Base-by-base conservation (phyloP, 2,797 vertebrate species). In the Sebastes alutus region DNA sequence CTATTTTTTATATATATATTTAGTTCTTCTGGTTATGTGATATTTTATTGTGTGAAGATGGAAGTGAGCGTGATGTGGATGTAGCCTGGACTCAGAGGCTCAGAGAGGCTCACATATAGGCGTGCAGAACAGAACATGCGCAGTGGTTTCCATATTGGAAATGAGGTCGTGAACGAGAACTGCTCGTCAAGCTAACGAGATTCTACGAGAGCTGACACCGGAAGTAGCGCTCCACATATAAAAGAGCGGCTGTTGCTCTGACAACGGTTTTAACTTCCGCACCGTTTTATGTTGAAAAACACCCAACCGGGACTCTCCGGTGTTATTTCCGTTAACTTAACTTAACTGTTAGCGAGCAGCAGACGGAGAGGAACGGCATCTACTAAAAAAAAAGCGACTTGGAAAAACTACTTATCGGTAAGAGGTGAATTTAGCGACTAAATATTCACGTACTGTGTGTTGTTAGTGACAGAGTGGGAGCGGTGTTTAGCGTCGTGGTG, bases 71-170 rank as follows among this genome's bases (percentile, higher is more conserved):
- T 94, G 88, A 93, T 93, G 92, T 91, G 93, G 92, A 42, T 42
- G 13, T 42, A 42, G 38, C 38, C 91, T 91, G 91, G 92, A 93
- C 92, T 94, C 82, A 90, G 88, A 94, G 91, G 94, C 92, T 94
- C 82, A 90, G 88, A 42, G 38, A 94, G 91, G 94, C 38, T 42
- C 38, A 42, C 93, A 94, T 92, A 93, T 79, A 95, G 94, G 93
- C 95, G 91, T 42, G 38, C 38, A 42, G 38, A 42, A 91, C 89
- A 49, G 94, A 91, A 88, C 96, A 96, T 96, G 96, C 96, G 96
- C 95, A 94, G 82, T 95, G 88, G 97, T 97, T 97, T 97, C 97
- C 97, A 98, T 98, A 98, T 98, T 98, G 97, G 97, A 98, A 97
- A 97, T 96, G 97, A 97, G 97, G 96, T 97, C 96, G 97, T 96